Base-by-base conservation (phyloP, 2,797 vertebrate genomes). In the Acropternis orthonyx region DNA sequence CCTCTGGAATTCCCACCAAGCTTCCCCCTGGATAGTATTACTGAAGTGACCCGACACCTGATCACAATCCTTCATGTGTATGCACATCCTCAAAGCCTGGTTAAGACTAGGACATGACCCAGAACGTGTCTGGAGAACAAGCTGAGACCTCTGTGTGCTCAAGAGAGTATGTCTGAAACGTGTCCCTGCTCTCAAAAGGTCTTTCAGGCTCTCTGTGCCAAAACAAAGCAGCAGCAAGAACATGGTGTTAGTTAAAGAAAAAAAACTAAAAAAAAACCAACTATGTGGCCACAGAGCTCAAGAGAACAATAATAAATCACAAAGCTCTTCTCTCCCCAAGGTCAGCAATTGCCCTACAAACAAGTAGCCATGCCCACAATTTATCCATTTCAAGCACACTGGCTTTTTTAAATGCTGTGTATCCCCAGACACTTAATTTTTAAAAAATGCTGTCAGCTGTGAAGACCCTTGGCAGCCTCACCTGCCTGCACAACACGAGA, bases 401-500 rank as follows among this genome's bases (percentile, higher is more conserved):
- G 20, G 12, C 5, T 67, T 80, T 94, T 81, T 66, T 24, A 68
- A 78, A 79, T 10, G 30, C 43, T 54, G 4, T 41, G 14, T 75
- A 44, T 67, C 12, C 22, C 24, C 52, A 80, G 51, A 43, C 26
- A 54, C 4, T 15, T 55, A 5, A 34, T 39, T 67, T 79, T 39
- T 37, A 4, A 41, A 44, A 49, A 49, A 56, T 16, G 6, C 18
- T 59, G 26, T 23, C 34, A 73, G 23, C 41, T 71, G 11, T 2
- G 1, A 80, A 92, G 51, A 44, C 32, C 12, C 24, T 62, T 23
- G 8, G 32, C 30, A 49, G 32, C 46, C 63, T 82, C 67, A 43
- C 86, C 52, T 96, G 98, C 98, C 97, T 74, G 93, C 90, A 48
- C 95, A 96, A 95, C 96, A 97, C 97, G 96, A 97, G 97, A 71